Evolutionary conservation across 2,797 vertebrate genomes (phyloP), one percentile per base, ranked within the genome.

Genomic region (Pangasius larnaudii): DNA sequence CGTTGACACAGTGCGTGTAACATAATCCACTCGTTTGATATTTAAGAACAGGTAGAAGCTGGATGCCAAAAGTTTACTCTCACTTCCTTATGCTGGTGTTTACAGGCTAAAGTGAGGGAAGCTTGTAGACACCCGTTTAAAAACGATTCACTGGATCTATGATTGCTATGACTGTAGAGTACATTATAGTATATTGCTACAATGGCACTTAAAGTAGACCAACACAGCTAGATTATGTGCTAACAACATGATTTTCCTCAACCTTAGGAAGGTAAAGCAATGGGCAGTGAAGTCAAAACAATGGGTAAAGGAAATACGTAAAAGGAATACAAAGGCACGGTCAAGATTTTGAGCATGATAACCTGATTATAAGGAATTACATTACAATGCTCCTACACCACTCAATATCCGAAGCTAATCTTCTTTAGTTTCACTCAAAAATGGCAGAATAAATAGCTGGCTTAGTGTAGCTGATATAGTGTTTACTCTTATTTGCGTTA

Each of bases 11-110:
- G 69, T 11, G 53, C 19, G 9, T 22, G 84, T 39, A 85, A 85
- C 84, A 42, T 9, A 85, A 85, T 74, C 69, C 69, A 85, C 84
- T 85, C 33, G 27, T 74, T 71, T 59, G 53, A 59, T 74, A 42
- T 49, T 49, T 19, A 49, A 67, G 61, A 67, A 30, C 27, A 63
- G 79, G 58, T 81, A 61, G 36, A 46, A n/a, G 36, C 79, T 16
- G 0, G 0, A 39, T 3, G 33, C 33, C 56, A 39, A 16, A 81
- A 14, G 33, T 61, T 81, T 61, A 11, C 11, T 59, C 53, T 79
- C 77, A 5, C 51, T 24, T 81, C 56, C 33, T 27, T 3, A 39
- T 16, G 2, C 22, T 14, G 11, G 56, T 24, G 33, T 63, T 30
- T 46, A 56, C n/a, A 78, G 13, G 24, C 72, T 42, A 39, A 72